A percentile compares a stretch with the other conserved stretches of the same genome.
These are phyloP conservation scores for Sebastes hubbsi DNA, from an alignment of 2,797 vertebrate species.

Conservation along the genomic window DNA sequence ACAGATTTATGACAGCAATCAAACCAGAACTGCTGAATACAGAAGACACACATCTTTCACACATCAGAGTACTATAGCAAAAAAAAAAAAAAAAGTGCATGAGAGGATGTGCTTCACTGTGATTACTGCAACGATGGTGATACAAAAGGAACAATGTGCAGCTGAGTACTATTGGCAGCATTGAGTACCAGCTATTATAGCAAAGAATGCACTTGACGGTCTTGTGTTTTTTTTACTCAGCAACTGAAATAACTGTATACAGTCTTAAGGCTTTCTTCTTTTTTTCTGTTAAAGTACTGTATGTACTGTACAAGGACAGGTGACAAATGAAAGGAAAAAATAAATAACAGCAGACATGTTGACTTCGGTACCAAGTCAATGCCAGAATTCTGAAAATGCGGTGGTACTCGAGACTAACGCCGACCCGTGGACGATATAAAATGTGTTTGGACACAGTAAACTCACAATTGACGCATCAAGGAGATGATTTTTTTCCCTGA, in stretches of 20 bases:
- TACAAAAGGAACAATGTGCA: conserved; percentile 49
- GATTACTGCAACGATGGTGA: conserved; percentile 32
- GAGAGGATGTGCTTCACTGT: conserved; percentile 51
- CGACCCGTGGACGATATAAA: no score
- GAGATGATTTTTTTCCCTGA: no score
- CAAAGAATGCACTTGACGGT: conserved; percentile 36
- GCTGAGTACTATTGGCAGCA: conserved; percentile 41
- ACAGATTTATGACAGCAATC: conserved; percentile 30
- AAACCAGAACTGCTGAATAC: conserved; percentile 1
- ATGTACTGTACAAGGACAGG: neutral
- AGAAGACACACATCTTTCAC: conserved; percentile 27
- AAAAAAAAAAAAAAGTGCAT: conserved; percentile 37
- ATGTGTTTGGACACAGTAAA: no score
- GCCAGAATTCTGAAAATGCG: no score
- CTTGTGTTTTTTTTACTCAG: conserved; percentile 17
- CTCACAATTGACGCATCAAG: no score
- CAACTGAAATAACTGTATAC: neutral
- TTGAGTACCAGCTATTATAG: conserved; percentile 26
- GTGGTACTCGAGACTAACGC: no score
- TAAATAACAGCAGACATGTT: neutral
- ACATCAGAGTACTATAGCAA: conserved; percentile 26
- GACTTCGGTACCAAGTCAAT: no score
- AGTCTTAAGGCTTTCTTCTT: neutral
- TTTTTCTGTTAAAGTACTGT: neutral
- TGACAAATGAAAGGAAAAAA: neutral